These are phyloP conservation scores for Hyposmocoma kahamanoa DNA, from an alignment of 1,140 invertebrate genomes.

Conservation along the genomic window DNA sequence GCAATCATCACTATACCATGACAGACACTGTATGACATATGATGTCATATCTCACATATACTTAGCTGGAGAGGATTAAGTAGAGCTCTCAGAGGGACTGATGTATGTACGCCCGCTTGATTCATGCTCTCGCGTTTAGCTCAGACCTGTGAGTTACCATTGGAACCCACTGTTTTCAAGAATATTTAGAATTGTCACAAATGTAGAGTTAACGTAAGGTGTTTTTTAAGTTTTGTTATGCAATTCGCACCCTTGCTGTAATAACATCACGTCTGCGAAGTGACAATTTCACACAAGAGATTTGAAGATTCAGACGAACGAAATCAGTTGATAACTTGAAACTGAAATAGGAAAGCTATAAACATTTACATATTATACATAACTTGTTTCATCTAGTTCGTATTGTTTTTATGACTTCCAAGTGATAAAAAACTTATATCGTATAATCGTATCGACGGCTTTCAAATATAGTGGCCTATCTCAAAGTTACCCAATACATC, in stretches of 20 bases:
- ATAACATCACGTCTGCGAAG: neutral
- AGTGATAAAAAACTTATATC: too few species aligned
- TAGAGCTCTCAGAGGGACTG: constrained; percentile 36
- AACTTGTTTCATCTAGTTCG: too few species aligned
- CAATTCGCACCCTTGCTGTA: neutral
- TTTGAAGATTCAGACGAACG: neutral
- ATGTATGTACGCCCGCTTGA: constrained; percentile 41
- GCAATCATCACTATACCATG: too few species aligned
- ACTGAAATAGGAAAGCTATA: neutral
- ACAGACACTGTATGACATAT: too few species aligned
- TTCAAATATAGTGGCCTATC: too few species aligned
- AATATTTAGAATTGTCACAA: too few species aligned
- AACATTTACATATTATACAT: too few species aligned
- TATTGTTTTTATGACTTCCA: too few species aligned
- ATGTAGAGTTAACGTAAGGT: neutral
- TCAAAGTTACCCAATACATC: too few species aligned
- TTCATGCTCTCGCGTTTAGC: constrained; percentile 22
- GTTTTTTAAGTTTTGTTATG: neutral
- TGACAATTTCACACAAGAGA: neutral
- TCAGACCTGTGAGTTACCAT: neutral
- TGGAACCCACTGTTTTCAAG: too few species aligned
- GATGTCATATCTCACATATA: constrained; percentile 52
- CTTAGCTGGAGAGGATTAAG: constrained; percentile 50
- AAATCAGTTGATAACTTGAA: neutral
- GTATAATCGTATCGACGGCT: too few species aligned